Conservation (phyloP, 2,797 vertebrate genomes). For the Lepus townsendii region DNA sequence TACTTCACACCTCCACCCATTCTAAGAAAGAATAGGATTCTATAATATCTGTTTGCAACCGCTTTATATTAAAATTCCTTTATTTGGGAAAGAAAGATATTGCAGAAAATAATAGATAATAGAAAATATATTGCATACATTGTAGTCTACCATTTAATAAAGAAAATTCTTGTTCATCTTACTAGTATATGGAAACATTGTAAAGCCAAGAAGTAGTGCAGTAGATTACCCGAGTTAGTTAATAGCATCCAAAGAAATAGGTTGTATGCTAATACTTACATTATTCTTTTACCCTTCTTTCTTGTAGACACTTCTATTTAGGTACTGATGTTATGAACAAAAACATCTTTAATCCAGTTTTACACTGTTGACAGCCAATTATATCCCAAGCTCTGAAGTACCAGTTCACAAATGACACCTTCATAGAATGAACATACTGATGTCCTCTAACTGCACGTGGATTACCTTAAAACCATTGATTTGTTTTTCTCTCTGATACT, state of each 20-base stretch:
- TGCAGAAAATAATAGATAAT: not conserved
- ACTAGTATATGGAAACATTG: not conserved
- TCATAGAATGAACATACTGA: not conserved
- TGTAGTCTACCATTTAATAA: not conserved
- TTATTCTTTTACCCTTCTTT: not conserved
- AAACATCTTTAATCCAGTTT: not conserved
- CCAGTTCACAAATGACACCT: not conserved
- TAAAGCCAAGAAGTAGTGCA: not conserved
- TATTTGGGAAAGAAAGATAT: conserved; percentile 50
- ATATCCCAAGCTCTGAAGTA: not conserved
- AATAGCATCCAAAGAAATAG: not conserved
- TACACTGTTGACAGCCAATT: not conserved
- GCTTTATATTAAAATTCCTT: not conserved
- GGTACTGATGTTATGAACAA: not conserved
- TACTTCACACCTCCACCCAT: not conserved
- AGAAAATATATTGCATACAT: not conserved
- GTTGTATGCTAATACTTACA: not conserved
- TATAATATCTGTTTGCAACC: not conserved
- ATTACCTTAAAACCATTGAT: not conserved
- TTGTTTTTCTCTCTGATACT: not conserved
- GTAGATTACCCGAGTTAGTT: not conserved
- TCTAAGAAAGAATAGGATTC: not conserved
- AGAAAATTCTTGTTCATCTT: conserved; percentile 18
- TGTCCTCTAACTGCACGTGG: not conserved
- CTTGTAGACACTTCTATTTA: not conserved